Conservation (phyloP, 1,140 invertebrate genomes). For the Adoxophyes honmai region DNA sequence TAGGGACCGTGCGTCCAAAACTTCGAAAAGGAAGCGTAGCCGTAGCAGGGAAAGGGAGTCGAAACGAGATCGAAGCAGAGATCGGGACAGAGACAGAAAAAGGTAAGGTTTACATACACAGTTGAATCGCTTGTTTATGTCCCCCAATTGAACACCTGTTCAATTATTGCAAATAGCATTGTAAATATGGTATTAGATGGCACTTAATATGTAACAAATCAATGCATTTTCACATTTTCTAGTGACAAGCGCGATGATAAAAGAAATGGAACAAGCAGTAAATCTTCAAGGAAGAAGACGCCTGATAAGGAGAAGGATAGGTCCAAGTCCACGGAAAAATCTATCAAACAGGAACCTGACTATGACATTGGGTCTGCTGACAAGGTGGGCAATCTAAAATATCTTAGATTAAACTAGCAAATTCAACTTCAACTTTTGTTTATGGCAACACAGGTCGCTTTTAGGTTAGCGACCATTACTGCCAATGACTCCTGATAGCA, state of each 20-base stretch:
- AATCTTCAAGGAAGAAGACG: slow-evolving; percentile 65
- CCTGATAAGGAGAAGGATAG: slow-evolving; percentile 70
- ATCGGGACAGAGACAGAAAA: slow-evolving; percentile 71
- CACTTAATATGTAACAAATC: no score
- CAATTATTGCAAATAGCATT: no score
- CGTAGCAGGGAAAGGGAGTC: slow-evolving; percentile 74
- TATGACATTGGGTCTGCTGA: slow-evolving; percentile 87
- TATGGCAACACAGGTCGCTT: no score
- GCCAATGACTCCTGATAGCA: no score
- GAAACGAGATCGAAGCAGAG: slow-evolving; percentile 65
- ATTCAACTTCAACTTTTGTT: no score
- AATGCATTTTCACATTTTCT: slow-evolving; percentile 20
- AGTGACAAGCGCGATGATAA: slow-evolving; percentile 71
- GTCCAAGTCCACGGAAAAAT: slow-evolving; percentile 77
- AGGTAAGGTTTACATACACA: slow-evolving; percentile 43
- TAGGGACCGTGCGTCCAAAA: slow-evolving; percentile 76
- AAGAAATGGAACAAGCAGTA: slow-evolving; percentile 62
- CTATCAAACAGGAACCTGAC: slow-evolving; percentile 79
- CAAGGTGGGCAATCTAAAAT: slow-evolving; percentile 83
- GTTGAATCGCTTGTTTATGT: no score
- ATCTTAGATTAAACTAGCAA: no score
- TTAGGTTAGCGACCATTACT: no score
- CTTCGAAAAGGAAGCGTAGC: slow-evolving; percentile 69
- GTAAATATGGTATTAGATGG: no score
- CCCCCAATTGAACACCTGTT: no score